These are phyloP conservation scores for Hippocampus comes DNA, from an alignment of 2,113 vertebrate species.

Conservation along the genomic window DNA sequence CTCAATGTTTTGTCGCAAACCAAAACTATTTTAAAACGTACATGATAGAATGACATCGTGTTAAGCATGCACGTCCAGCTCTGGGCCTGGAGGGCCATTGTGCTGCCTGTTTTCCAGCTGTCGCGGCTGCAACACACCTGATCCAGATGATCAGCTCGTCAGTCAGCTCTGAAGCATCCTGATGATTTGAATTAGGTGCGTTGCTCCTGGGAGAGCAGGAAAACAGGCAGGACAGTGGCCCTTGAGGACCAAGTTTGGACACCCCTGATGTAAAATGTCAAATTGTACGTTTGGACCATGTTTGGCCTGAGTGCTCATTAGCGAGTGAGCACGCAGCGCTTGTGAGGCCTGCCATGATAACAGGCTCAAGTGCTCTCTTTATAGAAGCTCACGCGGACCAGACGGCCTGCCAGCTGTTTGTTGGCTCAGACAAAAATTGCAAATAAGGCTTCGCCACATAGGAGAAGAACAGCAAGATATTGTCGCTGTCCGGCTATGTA, in stretches of 20 bases:
- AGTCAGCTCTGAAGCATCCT: no score
- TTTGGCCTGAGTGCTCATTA: conserved; percentile 46
- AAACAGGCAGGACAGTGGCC: no score
- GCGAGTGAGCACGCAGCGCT: conserved; percentile 35
- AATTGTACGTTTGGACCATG: conserved; percentile 45
- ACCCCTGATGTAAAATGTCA: background rate
- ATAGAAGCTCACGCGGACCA: conserved; percentile 41
- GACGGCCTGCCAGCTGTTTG: conserved; percentile 67
- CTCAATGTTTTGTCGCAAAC: background rate
- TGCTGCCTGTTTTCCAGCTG: no score
- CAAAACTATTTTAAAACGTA: background rate
- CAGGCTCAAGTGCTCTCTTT: conserved; percentile 35
- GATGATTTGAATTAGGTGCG: no score
- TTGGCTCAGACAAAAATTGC: conserved; percentile 64
- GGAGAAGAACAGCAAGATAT: conserved; percentile 16
- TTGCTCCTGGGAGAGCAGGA: no score
- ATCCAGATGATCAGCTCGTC: no score
- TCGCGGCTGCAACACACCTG: no score
- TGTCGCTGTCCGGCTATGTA: no score
- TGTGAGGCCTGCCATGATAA: conserved; percentile 56
- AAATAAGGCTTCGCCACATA: conserved; percentile 54
- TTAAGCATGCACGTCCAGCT: no score
- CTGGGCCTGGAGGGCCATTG: no score
- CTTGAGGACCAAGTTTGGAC: no score
- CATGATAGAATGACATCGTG: no score